phyloP scores from a whole-genome alignment of 1,140 invertebrate genomes.

The Drosophila pandora region DNA sequence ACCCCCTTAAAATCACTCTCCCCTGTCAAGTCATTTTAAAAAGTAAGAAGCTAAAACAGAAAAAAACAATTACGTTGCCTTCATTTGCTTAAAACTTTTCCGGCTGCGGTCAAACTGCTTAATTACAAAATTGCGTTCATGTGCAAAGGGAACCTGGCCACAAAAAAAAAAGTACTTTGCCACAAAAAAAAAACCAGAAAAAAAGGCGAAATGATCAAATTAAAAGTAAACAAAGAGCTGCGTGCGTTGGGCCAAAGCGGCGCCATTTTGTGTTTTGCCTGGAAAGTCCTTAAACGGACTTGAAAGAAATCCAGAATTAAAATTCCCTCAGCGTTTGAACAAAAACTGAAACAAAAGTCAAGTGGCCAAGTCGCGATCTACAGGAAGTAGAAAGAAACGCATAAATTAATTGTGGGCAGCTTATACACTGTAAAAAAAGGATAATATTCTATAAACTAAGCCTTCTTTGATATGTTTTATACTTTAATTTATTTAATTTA shows the following conservation, averaged over 20 bases:
- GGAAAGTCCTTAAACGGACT: slow-evolving; percentile 9
- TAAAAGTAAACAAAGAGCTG: slow-evolving; percentile 80
- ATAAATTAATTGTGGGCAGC: slow-evolving; percentile 78
- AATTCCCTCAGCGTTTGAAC: slow-evolving; percentile 75
- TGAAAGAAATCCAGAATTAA: slow-evolving; percentile 77
- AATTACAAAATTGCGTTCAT: slow-evolving; percentile 78
- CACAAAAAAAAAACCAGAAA: slow-evolving; percentile 9
- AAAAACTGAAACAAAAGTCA: slow-evolving; percentile 62
- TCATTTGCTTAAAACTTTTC: slow-evolving; percentile 77
- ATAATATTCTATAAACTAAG: background rate
- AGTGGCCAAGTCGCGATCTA: slow-evolving; percentile 56
- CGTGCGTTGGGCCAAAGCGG: slow-evolving; percentile 72
- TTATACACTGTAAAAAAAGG: slow-evolving; percentile 27
- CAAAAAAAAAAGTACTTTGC: slow-evolving; percentile 37
- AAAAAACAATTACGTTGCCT: slow-evolving; percentile 72
- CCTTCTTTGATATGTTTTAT: too few relatives aligned
- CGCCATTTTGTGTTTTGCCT: slow-evolving; percentile 57
- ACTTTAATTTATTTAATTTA: background rate
- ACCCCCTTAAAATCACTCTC: background rate
- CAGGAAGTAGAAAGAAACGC: slow-evolving; percentile 53
- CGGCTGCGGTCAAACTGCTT: slow-evolving; percentile 76
- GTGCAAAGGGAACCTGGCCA: slow-evolving; percentile 39
- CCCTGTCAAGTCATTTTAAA: background rate
- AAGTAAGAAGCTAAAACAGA: background rate
- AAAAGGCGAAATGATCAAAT: slow-evolving; percentile 61